Evolutionary conservation across 2,888 invertebrate species (phyloP), one percentile per base, ranked within the genome.

Genomic region (Coecobrya sp.): DNA sequence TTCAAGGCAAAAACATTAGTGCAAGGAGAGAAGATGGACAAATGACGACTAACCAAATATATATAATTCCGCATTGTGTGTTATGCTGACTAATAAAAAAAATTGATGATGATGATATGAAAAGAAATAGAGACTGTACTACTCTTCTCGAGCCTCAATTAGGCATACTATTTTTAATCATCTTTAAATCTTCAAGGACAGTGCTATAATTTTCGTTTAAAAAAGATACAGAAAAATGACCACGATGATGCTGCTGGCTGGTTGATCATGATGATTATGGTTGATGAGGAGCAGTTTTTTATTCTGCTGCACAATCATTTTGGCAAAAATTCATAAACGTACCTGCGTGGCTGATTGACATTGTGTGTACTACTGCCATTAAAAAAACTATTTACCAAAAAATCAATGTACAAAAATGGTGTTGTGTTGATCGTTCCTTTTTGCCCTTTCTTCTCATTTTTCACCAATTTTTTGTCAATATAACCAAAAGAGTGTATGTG

Each of bases 171-270:
- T 42, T 55, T 55, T 73, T 73, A 73, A 73, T 73, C 73, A 73
- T 73, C 68, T 84, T 84, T 62, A 13, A n/a, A 84, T 84, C 82
- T 59, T 62, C 82, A 84, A 84, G 82, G 82, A 42, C 82, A 84
- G 36, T 42, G 16, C 52, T 52, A 16, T 52, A 42, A 19, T 79
- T 52, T 79, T 79, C 16, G n/a, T 79, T 49, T 2, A 27, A 65
- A 65, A 65, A 65, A 5, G 25, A 8, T 25, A 16, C 36, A 36
- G 8, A 36, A 68, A 70, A 36, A 55, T 65, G 36, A 30, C 68
- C n/a, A 10, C 68, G 8, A n/a, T 30, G 42, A 36, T 27, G 70
- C 4, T 36, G 73, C 19, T 13, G 19, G 25, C n/a, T n/a, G n/a
- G n/a, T n/a, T 73, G 73, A 73, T n/a, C 1, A 19, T 73, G 68